Evolutionary conservation across 2,113 vertebrate species (phyloP), one percentile per base, ranked within the genome.

Genomic region (Aegypius monachus): DNA sequence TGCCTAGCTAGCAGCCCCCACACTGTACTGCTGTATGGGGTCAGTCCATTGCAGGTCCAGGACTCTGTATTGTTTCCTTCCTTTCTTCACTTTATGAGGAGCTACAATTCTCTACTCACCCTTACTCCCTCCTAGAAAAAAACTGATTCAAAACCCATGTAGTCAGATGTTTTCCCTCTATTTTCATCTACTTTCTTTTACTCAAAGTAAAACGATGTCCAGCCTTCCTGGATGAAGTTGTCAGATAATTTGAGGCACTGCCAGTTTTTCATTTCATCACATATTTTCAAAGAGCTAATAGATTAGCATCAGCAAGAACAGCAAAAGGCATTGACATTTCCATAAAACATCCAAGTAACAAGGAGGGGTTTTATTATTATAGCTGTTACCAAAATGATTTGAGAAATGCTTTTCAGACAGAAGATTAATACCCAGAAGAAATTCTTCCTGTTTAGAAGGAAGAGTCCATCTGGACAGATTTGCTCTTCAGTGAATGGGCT

Each of bases 21-120:
- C 1, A 0, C 61, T 5, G 7, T 11, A 18, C 47, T 34, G 7
- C 13, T 6, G 6, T 10, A 8, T 1, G 7, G 15, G 47, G 53
- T 29, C 48, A 48, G 48, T 36, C n/a, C 47, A 7, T 23, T 36
- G 27, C 32, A 27, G 27, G 31, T 6, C 12, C 55, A 40, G 63
- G 27, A 52, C 16, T 26, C 36, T 2, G 17, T 23, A 26, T 6
- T 22, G 6, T 15, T 40, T 53, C 53, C 36, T 75, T 71, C 77
- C 53, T 45, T 59, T 16, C 21, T 53, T 36, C 10, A 15, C 31
- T 42, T 32, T 16, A 16, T 16, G 32, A 23, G 1, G 11, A 55
- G 48, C 31, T 55, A 18, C 27, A 42, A 12, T 56, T 31, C 26
- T 29, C 63, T 32, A 25, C 15, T 55, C n/a, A 77, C 3, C 36